Base-by-base conservation (phyloP, 2,113 vertebrate genomes). In the Vidua macroura region DNA sequence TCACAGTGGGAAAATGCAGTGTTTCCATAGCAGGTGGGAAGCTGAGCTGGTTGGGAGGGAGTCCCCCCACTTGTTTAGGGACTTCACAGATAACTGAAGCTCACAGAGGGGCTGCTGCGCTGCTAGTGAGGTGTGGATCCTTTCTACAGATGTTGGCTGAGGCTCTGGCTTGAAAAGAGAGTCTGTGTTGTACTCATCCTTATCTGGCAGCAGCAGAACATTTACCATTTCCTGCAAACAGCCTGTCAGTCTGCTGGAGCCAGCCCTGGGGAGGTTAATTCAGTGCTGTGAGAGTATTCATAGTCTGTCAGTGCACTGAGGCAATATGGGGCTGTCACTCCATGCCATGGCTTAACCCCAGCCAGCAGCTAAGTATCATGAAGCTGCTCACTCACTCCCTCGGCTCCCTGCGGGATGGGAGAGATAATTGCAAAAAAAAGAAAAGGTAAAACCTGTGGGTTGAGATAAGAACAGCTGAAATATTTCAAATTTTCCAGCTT, bases 341-440 rank as follows among this genome's bases (percentile, higher is more conserved):
- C 43, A 2, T 56, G 63, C n/a, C 8, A 31, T 51, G 43, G 49
- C 33, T 70, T 51, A 83, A 51, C 31, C 56, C 41, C 56, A 77
- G 63, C 41, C 72, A 83, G 79, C 41, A 76, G 41, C 63, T 69
- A 23, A 55, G 48, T 15, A 16, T 41, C 35, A 28, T 12, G 43
- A 77, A 33, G 49, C 63, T 62, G 84, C 64, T 86, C 0, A 0
- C 23, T 83, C 31, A 11, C 25, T 63, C 35, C 18, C 70, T 33
- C 0, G 1, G 31, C 20, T 46, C 51, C 68, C 12, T 3, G 6
- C 0, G 2, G 77, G 68, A 52, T 33, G 33, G 44, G 44, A 81
- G 68, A 74, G 60, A 52, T 59, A 88, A 74, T 0, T 41, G 35
- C 24, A 19, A 33, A 39, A 19, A 59, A 20, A 58, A 73, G 66